These are phyloP conservation scores for Penaeus indicus DNA, from an alignment of 1,140 invertebrate genomes.

Conservation along the genomic window DNA sequence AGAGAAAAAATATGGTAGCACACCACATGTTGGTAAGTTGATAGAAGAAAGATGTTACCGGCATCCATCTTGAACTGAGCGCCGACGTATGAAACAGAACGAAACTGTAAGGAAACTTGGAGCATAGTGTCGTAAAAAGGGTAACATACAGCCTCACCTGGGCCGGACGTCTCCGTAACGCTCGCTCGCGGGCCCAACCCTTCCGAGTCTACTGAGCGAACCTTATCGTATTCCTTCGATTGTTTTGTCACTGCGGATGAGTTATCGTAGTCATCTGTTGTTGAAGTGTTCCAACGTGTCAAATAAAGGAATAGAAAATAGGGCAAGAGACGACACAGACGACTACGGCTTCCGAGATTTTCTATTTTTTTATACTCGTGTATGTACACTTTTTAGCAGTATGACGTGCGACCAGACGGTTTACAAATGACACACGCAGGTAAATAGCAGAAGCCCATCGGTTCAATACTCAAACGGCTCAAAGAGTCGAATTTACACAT, in stretches of 20 bases:
- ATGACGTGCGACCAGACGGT: no score
- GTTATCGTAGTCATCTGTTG: slow-evolving; percentile 47
- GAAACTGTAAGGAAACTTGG: slow-evolving; percentile 57
- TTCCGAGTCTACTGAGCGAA: slow-evolving; percentile 38
- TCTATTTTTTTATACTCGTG: background rate
- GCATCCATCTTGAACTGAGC: background rate
- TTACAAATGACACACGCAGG: no score
- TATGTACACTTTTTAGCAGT: no score
- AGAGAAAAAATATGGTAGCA: no score
- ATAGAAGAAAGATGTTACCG: slow-evolving; percentile 4
- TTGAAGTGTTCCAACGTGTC: slow-evolving; percentile 28
- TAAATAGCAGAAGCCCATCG: no score
- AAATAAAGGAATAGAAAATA: slow-evolving; percentile 38
- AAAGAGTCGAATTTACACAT: slow-evolving; percentile 58
- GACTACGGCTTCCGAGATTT: background rate
- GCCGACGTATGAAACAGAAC: slow-evolving; percentile 53
- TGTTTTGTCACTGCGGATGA: slow-evolving; percentile 56
- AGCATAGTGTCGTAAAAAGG: slow-evolving; percentile 56
- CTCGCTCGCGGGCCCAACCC: slow-evolving; percentile 53
- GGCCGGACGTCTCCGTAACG: slow-evolving; percentile 56
- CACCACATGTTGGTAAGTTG: background rate
- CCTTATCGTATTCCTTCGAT: slow-evolving; percentile 53
- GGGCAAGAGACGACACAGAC: background rate
- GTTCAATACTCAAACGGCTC: slow-evolving; percentile 26
- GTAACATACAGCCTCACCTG: slow-evolving; percentile 61